These are phyloP conservation scores for Timema podura DNA, from an alignment of 2,888 invertebrate genomes.

Conservation along the genomic window DNA sequence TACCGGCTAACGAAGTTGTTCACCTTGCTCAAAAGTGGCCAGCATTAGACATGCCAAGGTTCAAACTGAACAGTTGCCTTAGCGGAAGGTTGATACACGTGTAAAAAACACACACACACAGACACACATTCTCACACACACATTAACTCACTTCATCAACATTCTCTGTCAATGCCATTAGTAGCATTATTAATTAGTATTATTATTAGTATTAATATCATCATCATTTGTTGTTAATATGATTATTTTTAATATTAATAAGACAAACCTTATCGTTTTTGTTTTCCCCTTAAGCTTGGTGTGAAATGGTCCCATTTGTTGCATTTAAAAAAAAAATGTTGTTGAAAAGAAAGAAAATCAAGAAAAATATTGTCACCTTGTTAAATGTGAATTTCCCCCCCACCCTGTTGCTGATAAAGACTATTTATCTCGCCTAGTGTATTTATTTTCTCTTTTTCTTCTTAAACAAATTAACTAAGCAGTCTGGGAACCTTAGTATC, in stretches of 20 bases:
- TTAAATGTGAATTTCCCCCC: constrained; percentile 31
- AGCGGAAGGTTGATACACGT: constrained; percentile 30
- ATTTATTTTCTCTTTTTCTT: constrained; percentile 28
- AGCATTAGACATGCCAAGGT: constrained; percentile 31
- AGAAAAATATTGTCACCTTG: constrained; percentile 29
- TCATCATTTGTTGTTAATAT: constrained; percentile 15
- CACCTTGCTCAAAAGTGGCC: constrained; percentile 11
- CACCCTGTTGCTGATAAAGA: constrained; percentile 26
- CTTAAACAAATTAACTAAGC: constrained; percentile 23
- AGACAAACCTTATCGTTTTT: constrained; percentile 23
- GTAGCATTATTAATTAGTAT: constrained; percentile 7
- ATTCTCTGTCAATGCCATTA: not conserved
- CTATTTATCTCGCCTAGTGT: constrained; percentile 31
- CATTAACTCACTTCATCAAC: not conserved
- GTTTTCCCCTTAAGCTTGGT: constrained; percentile 31
- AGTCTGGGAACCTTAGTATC: constrained; percentile 22
- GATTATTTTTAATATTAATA: no score
- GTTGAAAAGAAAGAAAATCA: constrained; percentile 20
- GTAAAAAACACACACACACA: constrained; percentile 29
- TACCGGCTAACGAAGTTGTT: constrained; percentile 4
- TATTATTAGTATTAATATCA: constrained; percentile 3
- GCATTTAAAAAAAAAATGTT: constrained; percentile 33
- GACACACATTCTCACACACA: constrained; percentile 16
- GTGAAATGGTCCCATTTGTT: constrained; percentile 32
- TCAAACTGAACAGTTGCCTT: constrained; percentile 33